phyloP scores from a whole-genome alignment of 2,888 invertebrate genomes.

The Aspidiotus destructor region DNA sequence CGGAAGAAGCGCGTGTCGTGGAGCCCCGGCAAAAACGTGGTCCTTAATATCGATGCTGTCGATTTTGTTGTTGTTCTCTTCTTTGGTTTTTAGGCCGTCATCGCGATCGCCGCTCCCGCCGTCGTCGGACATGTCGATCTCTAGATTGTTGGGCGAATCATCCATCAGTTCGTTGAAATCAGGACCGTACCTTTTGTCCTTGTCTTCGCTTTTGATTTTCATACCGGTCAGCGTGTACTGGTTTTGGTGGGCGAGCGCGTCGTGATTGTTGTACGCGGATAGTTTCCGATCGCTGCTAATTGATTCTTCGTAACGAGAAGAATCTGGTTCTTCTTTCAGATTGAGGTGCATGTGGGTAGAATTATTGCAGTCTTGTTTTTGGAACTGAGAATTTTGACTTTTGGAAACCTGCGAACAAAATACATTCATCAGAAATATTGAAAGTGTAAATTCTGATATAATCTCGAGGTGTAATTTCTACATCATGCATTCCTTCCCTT shows the following conservation, averaged over 20 bases:
- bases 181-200: conserved; percentile 51
- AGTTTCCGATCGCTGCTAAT: conserved; percentile 30
- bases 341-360: conserved; percentile 41
- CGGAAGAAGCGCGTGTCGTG: conserved; percentile 9
- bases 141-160: conserved; percentile 66
- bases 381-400: conserved; percentile 12
- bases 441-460: background rate
- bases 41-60: conserved; percentile 31
- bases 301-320: conserved; percentile 49
- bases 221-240: conserved; percentile 1
- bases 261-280: conserved; percentile 19
- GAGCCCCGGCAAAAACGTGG: conserved; percentile 13
- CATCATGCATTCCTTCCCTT: no score
- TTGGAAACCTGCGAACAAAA: conserved; percentile 17
- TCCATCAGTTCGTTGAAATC: conserved; percentile 64
- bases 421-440: background rate
- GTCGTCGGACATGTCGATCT: conserved; percentile 63
- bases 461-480: no score
- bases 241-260: conserved; percentile 17
- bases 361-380: conserved; percentile 5
- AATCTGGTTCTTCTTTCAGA: conserved; percentile 43
- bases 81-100: conserved; percentile 29
- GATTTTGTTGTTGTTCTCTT: conserved; percentile 37
- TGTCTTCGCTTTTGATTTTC: conserved; percentile 23
- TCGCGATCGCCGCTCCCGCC: conserved; percentile 6